Base-by-base conservation (phyloP, 2,888 invertebrate genomes). In the Parascotia fuliginaria region DNA sequence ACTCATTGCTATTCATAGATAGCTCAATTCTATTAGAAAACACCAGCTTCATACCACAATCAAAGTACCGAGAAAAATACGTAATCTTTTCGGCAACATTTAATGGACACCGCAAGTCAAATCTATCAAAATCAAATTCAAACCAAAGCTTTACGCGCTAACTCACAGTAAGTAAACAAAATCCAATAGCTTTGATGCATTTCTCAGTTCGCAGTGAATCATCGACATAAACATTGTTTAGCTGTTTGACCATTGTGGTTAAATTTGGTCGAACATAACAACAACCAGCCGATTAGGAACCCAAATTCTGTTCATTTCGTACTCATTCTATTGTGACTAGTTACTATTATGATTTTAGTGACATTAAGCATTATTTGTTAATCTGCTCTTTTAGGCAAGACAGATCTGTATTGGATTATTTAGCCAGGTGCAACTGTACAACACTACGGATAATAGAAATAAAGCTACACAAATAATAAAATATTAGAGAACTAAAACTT, bases 231-330 rank as follows among this genome's bases (percentile, higher is more conserved):
- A 15, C 33, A 33, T 15, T 4, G 16, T 22, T 12, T 22, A 3
- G 0, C 14, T 31, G 12, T 37, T 37, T 27, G 11, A 42, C 42
- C 29, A 27, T 34, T 11, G 14, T 33, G 57, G 47, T 46, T 14
- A 32, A 43, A 34, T 38, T 47, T 37, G 46, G 16, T 42, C 19
- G 27, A 12, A 14, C 15, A 5, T 14, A 42, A 63, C 60, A 65
- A 15, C 63, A 31, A 15, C 13, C 50, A 36, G 51, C 53, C 42
- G 50, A 64, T 51, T 43, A 34, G 42, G 6, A 32, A 11, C 29
- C 50, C 27, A 29, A 41, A 42, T 45, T 38, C 31, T 42, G 38
- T 32, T 27, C 1, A 24, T 28, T 16, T 24, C 12, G n/a, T 29
- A 14, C 33, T 15, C n/a, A 37, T 6, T 24, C 22, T 22, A 15